phyloP scores from a whole-genome alignment of 2,888 invertebrate species.

The Lochmaea crataegi region DNA sequence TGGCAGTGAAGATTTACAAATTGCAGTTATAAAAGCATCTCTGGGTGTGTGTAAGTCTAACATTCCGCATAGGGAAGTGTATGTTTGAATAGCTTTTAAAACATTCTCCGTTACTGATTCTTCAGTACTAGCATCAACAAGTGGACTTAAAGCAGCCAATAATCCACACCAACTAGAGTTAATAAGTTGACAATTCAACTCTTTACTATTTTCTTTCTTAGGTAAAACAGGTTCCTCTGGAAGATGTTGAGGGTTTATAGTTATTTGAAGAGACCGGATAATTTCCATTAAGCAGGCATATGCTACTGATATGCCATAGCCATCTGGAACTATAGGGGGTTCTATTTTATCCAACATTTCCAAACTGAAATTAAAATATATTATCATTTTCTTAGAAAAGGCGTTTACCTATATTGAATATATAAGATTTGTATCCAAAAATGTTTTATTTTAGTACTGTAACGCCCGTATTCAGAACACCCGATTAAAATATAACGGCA shows the following conservation, averaged over 20 bases:
- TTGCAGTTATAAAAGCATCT: constrained; percentile 93
- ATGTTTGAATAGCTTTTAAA: constrained; percentile 89
- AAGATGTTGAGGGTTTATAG: constrained; percentile 71
- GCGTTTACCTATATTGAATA: background rate
- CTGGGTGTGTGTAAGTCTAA: constrained; percentile 82
- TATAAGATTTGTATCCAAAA: no score
- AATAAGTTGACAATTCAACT: constrained; percentile 79
- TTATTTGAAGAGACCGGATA: constrained; percentile 84
- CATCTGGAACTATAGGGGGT: constrained; percentile 93
- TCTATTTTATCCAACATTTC: constrained; percentile 97
- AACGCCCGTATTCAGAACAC: no score
- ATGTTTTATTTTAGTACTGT: no score
- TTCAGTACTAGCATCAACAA: constrained; percentile 96
- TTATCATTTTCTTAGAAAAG: background rate
- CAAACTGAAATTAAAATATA: constrained; percentile 71
- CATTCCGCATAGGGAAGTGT: constrained; percentile 90
- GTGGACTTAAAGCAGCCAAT: constrained; percentile 88
- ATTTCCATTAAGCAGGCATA: constrained; percentile 94
- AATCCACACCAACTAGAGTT: constrained; percentile 97
- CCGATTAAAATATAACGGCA: no score
- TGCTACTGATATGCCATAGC: constrained; percentile 96
- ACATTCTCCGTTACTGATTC: constrained; percentile 93
- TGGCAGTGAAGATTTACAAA: constrained; percentile 96
- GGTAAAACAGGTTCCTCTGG: constrained; percentile 48
- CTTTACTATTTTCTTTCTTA: constrained; percentile 63